Percentiles rank a stretch among this genome's conserved stretches.
Conservation (phyloP, 2,113 vertebrate genomes). For the Neogobius melanostomus region DNA sequence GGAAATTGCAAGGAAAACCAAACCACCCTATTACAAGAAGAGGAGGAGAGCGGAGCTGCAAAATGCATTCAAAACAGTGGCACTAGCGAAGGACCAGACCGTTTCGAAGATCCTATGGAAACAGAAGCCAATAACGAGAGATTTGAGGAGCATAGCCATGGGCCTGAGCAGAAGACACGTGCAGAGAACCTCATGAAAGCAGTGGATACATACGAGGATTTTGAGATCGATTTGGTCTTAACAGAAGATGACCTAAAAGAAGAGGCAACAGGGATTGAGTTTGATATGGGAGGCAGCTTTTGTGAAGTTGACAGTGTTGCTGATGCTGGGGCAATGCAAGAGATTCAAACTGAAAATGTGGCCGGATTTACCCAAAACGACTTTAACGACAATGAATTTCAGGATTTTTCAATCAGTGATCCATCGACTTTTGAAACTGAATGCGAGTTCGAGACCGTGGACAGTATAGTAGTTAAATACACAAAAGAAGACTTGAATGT, state of each 20-base stretch:
- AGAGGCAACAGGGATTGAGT: slow-evolving; percentile 16
- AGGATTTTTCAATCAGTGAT: not conserved
- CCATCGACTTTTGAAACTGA: not conserved
- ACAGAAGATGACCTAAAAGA: slow-evolving; percentile 17
- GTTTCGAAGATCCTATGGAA: slow-evolving; percentile 25
- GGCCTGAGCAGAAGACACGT: slow-evolving; percentile 16
- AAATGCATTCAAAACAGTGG: slow-evolving; percentile 40
- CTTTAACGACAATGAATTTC: slow-evolving; percentile 1
- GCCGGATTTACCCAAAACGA: slow-evolving; percentile 11
- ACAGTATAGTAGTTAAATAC: slow-evolving; percentile 3
- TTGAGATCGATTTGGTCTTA: not conserved
- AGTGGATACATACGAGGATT: not conserved
- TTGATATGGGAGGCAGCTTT: not conserved
- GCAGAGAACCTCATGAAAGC: slow-evolving; percentile 24
- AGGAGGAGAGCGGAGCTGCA: slow-evolving; percentile 37
- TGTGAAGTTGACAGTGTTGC: not conserved
- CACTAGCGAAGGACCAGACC: not conserved
- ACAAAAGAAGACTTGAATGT: slow-evolving; percentile 1
- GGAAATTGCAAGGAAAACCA: slow-evolving; percentile 40
- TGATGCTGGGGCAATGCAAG: not conserved
- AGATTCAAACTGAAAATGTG: not conserved
- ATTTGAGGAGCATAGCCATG: not conserved
- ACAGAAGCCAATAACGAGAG: not conserved
- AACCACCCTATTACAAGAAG: slow-evolving; percentile 55
- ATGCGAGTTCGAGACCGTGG: not conserved